Evolutionary conservation across 2,797 vertebrate genomes (phyloP).

Genomic region (Phyllotis vaccarum): DNA sequence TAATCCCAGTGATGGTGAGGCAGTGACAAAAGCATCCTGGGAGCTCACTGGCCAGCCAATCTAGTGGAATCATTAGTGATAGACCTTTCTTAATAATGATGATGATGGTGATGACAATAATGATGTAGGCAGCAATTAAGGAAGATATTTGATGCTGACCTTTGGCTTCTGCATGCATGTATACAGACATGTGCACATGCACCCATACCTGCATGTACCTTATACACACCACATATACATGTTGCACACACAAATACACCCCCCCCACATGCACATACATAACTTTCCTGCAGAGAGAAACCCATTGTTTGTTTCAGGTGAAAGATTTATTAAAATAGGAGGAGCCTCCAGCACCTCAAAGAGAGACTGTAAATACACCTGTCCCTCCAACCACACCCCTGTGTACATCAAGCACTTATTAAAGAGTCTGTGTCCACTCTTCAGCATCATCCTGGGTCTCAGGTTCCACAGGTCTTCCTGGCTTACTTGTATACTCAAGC

Average conservation of each 20-base stretch:
- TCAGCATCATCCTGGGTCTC: neutral
- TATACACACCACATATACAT: neutral
- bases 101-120: neutral
- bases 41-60: neutral
- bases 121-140: neutral
- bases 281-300: neutral
- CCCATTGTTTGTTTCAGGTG: neutral
- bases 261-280: neutral
- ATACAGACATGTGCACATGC: neutral
- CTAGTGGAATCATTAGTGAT: neutral
- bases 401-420: neutral
- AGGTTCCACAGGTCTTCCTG: neutral
- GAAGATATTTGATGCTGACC: neutral
- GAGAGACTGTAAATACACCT: neutral
- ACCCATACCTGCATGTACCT: neutral
- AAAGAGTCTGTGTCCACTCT: neutral
- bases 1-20: neutral
- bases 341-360: neutral
- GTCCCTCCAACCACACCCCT: neutral
- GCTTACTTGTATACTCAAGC: neutral
- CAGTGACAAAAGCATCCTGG: neutral
- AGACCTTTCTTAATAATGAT: neutral
- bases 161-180: neutral
- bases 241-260: neutral
- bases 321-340: conserved; percentile 8